Evolutionary conservation across 2,888 invertebrate species (phyloP), one percentile per base, ranked within the genome.

Genomic region (Proisotoma minuta): DNA sequence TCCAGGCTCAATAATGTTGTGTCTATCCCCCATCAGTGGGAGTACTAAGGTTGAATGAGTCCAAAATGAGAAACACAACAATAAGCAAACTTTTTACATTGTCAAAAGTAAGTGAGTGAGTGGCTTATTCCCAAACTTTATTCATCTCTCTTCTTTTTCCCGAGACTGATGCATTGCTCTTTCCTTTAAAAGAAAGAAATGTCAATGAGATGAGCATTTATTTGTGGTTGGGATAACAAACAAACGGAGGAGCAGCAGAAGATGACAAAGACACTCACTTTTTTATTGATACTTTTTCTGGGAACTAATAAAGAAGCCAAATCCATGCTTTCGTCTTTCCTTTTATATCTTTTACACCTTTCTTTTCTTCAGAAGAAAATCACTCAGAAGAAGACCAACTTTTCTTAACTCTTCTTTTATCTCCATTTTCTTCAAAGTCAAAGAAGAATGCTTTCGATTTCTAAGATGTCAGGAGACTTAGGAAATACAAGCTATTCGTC

Each of bases 401-500:
- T 43, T 57, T 51, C 57, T 40, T 43, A 40, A 51, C 57, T 57
- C 51, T 57, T 51, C 57, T 40, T 43, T 56, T 56, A 29, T 50
- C 54, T 56, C 26, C 50, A 29, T 29, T 8, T 49, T 28, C 34
- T 4, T 29, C 15, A 28, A 20, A 18, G 43, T 20, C 20, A 49
- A 28, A 39, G 48, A n/a, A 10, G 29, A 51, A 51, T 49, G 39
- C 43, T 20, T 54, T 43, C 15, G 49, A 50, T 40, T 49, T 56
- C 8, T n/a, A 40, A 8, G 22, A 27, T 53, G 23, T 20, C 40
- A 57, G 39, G 23, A 24, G 47, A 47, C 18, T 26, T 40, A 43
- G 40, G 47, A 43, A 43, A 43, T 43, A 56, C 50, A 57, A 62
- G 48, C 61, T 57, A 62, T 62, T 43, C 61, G 61, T 62, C 61